Evolutionary conservation across 2,797 vertebrate species (phyloP).

Genomic region (Neosilurus mollespiculum): DNA sequence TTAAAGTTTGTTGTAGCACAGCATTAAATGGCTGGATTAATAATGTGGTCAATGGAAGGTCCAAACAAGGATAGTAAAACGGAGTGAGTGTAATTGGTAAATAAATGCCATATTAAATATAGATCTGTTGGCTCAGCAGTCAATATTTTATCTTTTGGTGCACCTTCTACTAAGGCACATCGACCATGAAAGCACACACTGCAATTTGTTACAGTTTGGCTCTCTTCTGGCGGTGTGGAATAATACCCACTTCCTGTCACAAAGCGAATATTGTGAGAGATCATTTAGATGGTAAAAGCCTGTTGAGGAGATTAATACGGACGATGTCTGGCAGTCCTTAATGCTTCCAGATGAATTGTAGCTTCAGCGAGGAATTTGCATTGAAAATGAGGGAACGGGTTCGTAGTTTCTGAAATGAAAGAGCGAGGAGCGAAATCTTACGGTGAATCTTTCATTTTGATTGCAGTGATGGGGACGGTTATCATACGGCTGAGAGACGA

Average conservation of each 20-base stretch:
- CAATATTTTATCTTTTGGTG: slow-evolving; percentile 26
- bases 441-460: not conserved
- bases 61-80: not conserved
- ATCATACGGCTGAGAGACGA: not conserved
- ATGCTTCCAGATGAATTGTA: slow-evolving; percentile 23
- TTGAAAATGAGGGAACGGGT: slow-evolving; percentile 4
- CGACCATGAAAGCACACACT: slow-evolving; percentile 8
- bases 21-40: not conserved
- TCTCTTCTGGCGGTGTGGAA: slow-evolving; percentile 27
- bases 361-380: not conserved
- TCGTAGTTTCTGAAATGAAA: not conserved
- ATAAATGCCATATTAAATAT: slow-evolving; percentile 22
- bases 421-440: not conserved
- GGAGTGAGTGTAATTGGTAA: slow-evolving; percentile 3
- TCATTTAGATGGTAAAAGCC: slow-evolving; percentile 33
- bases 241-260: slow-evolving; percentile 22
- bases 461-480: not conserved
- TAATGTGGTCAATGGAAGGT: not conserved
- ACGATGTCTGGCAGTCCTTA: slow-evolving; percentile 14
- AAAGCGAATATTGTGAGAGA: slow-evolving; percentile 40
- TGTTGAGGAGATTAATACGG: slow-evolving; percentile 32
- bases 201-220: slow-evolving; percentile 43
- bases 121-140: slow-evolving; percentile 28
- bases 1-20: not conserved
- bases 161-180: slow-evolving; percentile 27